Base-by-base conservation (phyloP, 2,113 vertebrate genomes). In the Pachyramphus minor region DNA sequence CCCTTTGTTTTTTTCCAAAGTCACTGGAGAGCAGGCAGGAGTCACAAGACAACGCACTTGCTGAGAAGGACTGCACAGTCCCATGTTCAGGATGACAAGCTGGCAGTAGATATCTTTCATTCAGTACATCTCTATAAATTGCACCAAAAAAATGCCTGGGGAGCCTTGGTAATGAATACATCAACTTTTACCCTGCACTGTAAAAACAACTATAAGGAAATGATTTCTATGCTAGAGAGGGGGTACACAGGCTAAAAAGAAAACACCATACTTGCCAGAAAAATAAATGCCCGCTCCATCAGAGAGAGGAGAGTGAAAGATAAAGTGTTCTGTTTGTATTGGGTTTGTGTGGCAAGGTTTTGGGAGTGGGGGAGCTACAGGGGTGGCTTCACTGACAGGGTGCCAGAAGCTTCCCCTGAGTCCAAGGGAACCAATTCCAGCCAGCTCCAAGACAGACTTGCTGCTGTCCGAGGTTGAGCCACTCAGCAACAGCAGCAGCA, bases 141-240 rank as follows among this genome's bases (percentile, higher is more conserved):
- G 90, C 49, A 87, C 79, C 79, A 59, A 75, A 83, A 92, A 93
- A 91, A 83, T 66, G 92, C 94, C 94, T 75, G 76, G 88, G 83
- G 93, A 95, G 47, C 71, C 66, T 69, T 33, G 50, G 81, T 92
- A 86, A 89, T 81, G 74, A 56, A 53, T 71, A 87, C 45, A 84
- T 95, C 76, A 95, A 87, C 84, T 95, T 94, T 92, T 92, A 91
- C 74, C 59, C 89, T 93, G 69, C 60, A 75, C 63, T 82, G 92
- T 84, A 90, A 93, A 95, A 90, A 74, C 52, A 79, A 69, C 63
- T 92, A 22, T 67, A 88, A 93, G 87, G 74, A 80, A 94, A 96
- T 94, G 1, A 84, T 95, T 94, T 60, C 59, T 73, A 0, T 82
- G 69, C 44, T 76, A 62, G 73, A 83, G 94, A 91, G 62, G 30